Conservation (phyloP, 1,140 invertebrate genomes). For the Fragariocoptes setiger region DNA sequence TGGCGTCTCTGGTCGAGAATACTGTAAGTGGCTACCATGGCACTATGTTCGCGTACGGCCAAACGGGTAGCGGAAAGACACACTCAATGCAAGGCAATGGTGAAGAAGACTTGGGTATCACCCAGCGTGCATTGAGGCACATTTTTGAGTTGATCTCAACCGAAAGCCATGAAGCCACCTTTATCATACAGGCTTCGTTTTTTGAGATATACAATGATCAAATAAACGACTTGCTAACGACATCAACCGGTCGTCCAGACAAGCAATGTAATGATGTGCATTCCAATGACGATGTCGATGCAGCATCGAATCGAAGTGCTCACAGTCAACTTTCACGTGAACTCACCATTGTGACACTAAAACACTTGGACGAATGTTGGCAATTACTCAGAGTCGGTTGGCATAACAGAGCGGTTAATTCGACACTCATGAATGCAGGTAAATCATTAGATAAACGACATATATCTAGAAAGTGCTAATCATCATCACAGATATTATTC, state of each 20-base stretch:
- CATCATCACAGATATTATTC: no score
- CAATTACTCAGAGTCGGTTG: conserved; percentile 25
- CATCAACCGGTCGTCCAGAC: no score
- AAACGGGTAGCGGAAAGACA: conserved; percentile 73
- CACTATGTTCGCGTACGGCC: conserved; percentile 78
- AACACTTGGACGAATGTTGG: conserved; percentile 38
- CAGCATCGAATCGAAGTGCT: no score
- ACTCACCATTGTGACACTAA: conserved; percentile 3
- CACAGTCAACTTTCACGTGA: no score
- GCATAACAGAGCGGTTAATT: conserved; percentile 34
- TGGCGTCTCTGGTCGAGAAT: conserved; percentile 32
- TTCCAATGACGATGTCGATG: no score
- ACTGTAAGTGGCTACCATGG: conserved; percentile 39
- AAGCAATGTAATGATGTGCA: no score
- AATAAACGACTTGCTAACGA: conserved; percentile 39
- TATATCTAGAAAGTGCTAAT: no score
- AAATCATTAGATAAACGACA: no score
- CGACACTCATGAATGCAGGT: conserved; percentile 53
- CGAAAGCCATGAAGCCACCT: conserved; percentile 36
- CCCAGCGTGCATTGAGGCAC: conserved; percentile 26
- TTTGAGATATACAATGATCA: conserved; percentile 78
- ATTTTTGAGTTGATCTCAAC: conserved; percentile 66
- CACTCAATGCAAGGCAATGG: no score
- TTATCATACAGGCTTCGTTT: conserved; percentile 58
- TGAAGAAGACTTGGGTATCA: no score